Conservation (phyloP, 2,113 vertebrate genomes). For the Oceanites oceanicus region DNA sequence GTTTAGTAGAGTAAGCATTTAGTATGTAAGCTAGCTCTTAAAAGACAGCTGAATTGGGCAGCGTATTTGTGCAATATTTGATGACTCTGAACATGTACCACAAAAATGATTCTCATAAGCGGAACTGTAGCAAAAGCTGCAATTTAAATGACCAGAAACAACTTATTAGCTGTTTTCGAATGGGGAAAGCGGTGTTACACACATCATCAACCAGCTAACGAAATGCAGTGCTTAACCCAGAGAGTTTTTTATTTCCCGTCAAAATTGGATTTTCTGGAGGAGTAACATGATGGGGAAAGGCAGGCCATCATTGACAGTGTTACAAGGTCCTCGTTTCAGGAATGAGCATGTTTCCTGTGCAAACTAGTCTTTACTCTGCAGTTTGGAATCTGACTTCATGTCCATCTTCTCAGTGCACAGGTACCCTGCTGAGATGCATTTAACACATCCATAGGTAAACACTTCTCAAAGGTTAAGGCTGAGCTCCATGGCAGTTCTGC, state of each 20-base stretch:
- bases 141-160: not conserved
- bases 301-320: not conserved
- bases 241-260: not conserved
- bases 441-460: conserved; percentile 62
- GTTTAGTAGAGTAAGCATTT: not conserved
- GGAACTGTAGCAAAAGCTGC: not conserved
- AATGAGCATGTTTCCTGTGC: not conserved
- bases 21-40: accelerated
- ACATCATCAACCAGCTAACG: not conserved
- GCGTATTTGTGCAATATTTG: not conserved
- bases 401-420: conserved; percentile 19
- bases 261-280: not conserved
- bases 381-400: conserved; percentile 23
- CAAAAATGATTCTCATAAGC: not conserved
- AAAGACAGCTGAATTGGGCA: not conserved
- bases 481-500: conserved; percentile 27
- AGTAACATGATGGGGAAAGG: not conserved
- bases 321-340: not conserved
- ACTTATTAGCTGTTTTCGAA: not conserved
- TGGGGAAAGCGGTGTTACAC: not conserved
- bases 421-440: conserved; percentile 26
- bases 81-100: not conserved
- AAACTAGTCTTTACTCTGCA: conserved; percentile 7
- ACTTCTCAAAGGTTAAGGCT: conserved; percentile 63
- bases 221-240: not conserved